Base-by-base conservation (phyloP, 2,888 invertebrate species). In the Cryptocheilus praepositus region DNA sequence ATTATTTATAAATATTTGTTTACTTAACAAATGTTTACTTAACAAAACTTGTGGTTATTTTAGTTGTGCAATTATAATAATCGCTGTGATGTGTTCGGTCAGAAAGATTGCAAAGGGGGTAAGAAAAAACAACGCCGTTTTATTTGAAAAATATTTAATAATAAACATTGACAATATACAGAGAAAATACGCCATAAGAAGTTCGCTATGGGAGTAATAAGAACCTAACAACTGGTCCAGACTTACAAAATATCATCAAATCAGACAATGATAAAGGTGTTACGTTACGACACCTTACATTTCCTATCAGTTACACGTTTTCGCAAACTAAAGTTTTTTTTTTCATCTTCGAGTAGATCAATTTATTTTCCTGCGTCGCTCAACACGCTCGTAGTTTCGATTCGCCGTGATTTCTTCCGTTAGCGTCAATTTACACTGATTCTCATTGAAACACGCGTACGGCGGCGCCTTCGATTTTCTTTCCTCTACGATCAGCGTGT, bases 111-210 rank as follows among this genome's bases (percentile, higher is more conserved):
- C n/a, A n/a, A 7, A 36, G 1, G 36, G 36, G 36, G 36, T 8
- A 36, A 11, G 36, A 36, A 36, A 7, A 25, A 25, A 3, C 25
- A 7, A 36, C 7, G 8, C 36, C 7, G 36, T 11, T 1, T 86
- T 88, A 87, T 86, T 88, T 88, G 86, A 87, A 88, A 88, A 87
- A 88, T 88, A 88, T 88, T 88, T 87, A 88, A 87, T 88, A 88
- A 86, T 87, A 88, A 88, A 88, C 87, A 88, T 86, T 87, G 86
- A 87, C 85, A 87, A 88, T 87, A 88, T 88, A 87, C 87, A 88
- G 86, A 87, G 87, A 87, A 87, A 87, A 87, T 88, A 86, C 86
- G 85, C 85, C 86, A 86, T 87, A 85, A 87, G 86, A 87, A 86
- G 85, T 87, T 36, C 82, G 84, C 86, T 87, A 86, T 87, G 83